Percentiles rank a stretch among this genome's conserved stretches.
These are phyloP conservation scores for Cinclus cinclus DNA, from an alignment of 2,113 vertebrate genomes.

Conservation along the genomic window DNA sequence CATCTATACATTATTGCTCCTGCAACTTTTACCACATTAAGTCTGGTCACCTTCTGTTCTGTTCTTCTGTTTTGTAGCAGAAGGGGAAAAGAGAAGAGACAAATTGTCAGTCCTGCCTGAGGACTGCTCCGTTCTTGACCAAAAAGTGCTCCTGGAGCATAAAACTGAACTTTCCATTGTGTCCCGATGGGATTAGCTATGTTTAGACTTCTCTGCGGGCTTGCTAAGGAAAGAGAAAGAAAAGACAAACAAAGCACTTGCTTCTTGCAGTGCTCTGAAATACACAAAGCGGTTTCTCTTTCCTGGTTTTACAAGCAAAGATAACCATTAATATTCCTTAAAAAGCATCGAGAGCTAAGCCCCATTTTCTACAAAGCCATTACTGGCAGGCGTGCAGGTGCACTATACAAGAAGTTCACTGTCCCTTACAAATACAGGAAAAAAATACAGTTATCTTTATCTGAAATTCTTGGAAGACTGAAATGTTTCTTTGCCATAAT, in stretches of 20 bases:
- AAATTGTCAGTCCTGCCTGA: background rate
- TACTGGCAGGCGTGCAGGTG: slow-evolving; percentile 17
- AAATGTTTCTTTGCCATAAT: slow-evolving; percentile 4
- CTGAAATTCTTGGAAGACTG: background rate
- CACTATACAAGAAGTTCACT: background rate
- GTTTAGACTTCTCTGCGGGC: slow-evolving; percentile 57
- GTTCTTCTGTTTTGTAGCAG: background rate
- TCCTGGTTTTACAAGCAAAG: slow-evolving; percentile 11
- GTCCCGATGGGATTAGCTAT: slow-evolving; percentile 61
- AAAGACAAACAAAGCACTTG: slow-evolving; percentile 53
- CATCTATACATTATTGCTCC: background rate
- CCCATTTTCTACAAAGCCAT: background rate
- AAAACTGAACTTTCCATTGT: slow-evolving; percentile 52
- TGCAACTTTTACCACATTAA: background rate
- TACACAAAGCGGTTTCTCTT: background rate
- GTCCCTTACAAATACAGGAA: background rate
- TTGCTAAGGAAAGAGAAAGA: slow-evolving; percentile 57
- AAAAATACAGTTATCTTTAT: background rate
- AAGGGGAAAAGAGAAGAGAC: background rate
- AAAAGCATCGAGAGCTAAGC: background rate
- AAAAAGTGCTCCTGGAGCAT: background rate
- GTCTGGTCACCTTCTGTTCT: background rate
- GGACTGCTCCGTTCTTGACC: background rate
- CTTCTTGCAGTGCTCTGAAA: slow-evolving; percentile 35
- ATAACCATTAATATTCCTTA: slow-evolving; percentile 45